Evolutionary conservation across 2,113 vertebrate genomes (phyloP).

Genomic region (Tragelaphus scriptus): DNA sequence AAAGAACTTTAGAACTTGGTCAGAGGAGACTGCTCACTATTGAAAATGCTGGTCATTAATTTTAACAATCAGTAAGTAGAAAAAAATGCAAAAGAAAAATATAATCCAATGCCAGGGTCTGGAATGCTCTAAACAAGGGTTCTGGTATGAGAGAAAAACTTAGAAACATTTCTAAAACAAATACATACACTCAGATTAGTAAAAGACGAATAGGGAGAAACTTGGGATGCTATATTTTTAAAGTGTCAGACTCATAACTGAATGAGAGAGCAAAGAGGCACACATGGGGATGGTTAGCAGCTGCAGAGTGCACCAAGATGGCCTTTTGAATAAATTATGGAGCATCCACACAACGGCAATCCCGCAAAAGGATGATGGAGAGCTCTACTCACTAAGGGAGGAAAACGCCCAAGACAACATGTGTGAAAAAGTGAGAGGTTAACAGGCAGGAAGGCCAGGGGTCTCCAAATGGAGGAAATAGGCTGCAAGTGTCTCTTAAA

Average conservation of each 20-base stretch:
- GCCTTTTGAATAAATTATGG: neutral
- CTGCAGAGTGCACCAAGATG: fast-evolving
- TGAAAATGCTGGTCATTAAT: neutral
- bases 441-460: neutral
- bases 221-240: neutral
- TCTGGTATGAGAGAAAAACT: neutral
- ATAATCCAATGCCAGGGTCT: neutral
- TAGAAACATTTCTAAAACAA: constrained; percentile 19
- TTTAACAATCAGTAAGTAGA: neutral
- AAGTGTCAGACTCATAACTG: neutral
- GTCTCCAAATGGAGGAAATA: neutral
- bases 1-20: neutral
- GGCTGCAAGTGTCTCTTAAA: neutral
- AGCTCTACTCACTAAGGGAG: neutral
- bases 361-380: neutral
- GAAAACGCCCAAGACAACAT: neutral
- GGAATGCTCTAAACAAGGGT: neutral
- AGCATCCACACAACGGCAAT: fast-evolving
- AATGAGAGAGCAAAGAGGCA: neutral
- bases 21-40: neutral
- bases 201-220: neutral
- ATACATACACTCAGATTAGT: neutral
- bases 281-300: fast-evolving
- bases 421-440: neutral
- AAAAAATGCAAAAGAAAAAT: neutral